Evolutionary conservation across 2,113 vertebrate genomes (phyloP).

Genomic region (Fulica atra): DNA sequence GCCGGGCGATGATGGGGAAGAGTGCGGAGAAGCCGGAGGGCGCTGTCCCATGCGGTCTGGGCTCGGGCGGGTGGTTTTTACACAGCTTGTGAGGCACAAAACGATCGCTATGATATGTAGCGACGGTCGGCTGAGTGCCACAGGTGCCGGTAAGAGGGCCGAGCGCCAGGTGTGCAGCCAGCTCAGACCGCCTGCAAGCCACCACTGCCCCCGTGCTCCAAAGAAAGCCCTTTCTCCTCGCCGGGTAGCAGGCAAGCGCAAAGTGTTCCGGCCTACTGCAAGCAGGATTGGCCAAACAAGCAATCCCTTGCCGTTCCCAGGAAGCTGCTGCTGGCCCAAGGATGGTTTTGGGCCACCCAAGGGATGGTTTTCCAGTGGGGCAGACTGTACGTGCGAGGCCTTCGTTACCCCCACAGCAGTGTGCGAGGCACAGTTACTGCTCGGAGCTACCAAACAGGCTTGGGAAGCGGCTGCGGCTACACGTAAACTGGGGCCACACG

Average conservation of each 20-base stretch:
- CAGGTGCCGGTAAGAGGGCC: accelerated
- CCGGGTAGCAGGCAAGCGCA: accelerated
- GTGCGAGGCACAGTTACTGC: accelerated
- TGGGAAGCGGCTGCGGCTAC: accelerated
- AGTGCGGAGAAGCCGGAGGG: background rate
- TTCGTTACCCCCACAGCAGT: accelerated
- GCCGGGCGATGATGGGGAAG: accelerated
- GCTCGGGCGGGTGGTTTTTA: too few relatives aligned
- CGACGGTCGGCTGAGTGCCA: background rate
- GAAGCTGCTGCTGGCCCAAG: background rate
- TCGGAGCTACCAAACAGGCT: accelerated
- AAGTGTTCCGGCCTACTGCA: accelerated
- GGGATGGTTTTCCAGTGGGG: background rate
- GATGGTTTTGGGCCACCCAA: too few relatives aligned
- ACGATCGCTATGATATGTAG: accelerated
- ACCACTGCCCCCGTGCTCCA: accelerated
- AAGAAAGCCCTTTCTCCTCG: accelerated
- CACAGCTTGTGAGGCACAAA: accelerated
- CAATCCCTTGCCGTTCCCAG: background rate
- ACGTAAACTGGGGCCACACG: accelerated
- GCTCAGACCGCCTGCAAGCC: accelerated
- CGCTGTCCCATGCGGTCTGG: too few relatives aligned
- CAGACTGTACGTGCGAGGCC: accelerated
- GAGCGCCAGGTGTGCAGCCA: background rate
- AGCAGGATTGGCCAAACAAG: accelerated